Conservation (phyloP, 2,797 vertebrate species). For the Protosalanx chinensis region DNA sequence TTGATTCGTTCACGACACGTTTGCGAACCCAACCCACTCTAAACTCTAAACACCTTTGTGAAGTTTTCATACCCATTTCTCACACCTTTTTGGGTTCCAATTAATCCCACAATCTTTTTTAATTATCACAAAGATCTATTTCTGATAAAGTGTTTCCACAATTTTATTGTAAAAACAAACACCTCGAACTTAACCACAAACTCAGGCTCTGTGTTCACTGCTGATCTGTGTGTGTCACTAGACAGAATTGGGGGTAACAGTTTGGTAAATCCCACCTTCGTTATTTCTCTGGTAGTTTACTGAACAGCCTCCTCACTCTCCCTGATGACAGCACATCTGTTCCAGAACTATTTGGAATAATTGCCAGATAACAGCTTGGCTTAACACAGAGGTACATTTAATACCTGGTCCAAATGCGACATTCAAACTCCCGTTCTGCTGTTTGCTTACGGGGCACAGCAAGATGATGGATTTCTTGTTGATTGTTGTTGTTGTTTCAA, state of each 20-base stretch:
- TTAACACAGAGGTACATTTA: conserved; percentile 24
- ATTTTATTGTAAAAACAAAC: not conserved
- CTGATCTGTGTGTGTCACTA: not conserved
- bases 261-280: conserved; percentile 7
- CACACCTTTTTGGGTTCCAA: too few species aligned
- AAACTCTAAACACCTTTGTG: too few species aligned
- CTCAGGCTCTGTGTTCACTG: not conserved
- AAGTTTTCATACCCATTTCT: too few species aligned
- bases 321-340: conserved; percentile 22
- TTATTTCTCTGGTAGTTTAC: conserved; percentile 26
- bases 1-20: too few species aligned
- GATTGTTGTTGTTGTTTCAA: not conserved
- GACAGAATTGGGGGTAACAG: conserved; percentile 19
- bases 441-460: not conserved
- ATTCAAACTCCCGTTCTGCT: not conserved
- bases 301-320: conserved; percentile 22
- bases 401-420: conserved; percentile 5
- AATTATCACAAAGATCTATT: too few species aligned
- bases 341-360: conserved; percentile 16
- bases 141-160: too few species aligned
- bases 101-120: too few species aligned
- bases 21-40: too few species aligned
- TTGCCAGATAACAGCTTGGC: conserved; percentile 2
- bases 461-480: not conserved
- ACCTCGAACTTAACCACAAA: not conserved